Base-by-base conservation (phyloP, 2,888 invertebrate species). In the Dromius quadrimaculatus region DNA sequence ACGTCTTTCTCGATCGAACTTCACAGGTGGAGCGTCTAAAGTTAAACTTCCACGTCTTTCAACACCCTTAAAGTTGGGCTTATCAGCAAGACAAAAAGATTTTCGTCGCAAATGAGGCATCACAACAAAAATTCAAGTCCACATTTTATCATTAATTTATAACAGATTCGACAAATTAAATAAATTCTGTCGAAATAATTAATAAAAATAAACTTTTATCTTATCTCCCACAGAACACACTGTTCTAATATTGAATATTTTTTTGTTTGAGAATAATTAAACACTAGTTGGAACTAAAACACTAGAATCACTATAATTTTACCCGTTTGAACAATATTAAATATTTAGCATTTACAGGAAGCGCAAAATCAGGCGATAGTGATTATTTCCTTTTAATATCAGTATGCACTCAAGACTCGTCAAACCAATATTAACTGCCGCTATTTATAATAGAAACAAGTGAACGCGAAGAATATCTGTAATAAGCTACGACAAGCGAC, bases 31-130 rank as follows among this genome's bases (percentile, higher is more conserved):
- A 5, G 45, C 38, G 19, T 70, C 70, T 62, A 70, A 62, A 77
- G 79, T 81, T 66, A 80, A 80, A 74, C 80, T 81, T 59, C 81
- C 80, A 13, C 81, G 77, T 61, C 81, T 76, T 64, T 71, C 71
- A 3, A 70, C 38, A n/a, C 32, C 34, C 36, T 54, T 57, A 50
- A 22, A 61, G 9, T 59, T 9, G 15, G 45, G 47, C 28, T 70
- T 70, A 2, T 70, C 62, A 34, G 70, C 36, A 28, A 70, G 38
- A 61, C 62, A 70, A 43, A 70, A 70, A 36, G 70, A 70, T 28
- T 70, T 70, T 50, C 70, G 13, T 38, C 70, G 45, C 15, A 62
- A 11, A 34, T 70, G 70, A 70, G 70, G 70, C 70, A 70, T 70
- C 38, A 62, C 69, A 34, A 19, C 20, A 59, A 9, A 6, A 36